Percentiles rank a stretch among this genome's conserved stretches.
phyloP scores from a whole-genome alignment of 2,797 vertebrate genomes.

The Rhadinocentrus ornatus region DNA sequence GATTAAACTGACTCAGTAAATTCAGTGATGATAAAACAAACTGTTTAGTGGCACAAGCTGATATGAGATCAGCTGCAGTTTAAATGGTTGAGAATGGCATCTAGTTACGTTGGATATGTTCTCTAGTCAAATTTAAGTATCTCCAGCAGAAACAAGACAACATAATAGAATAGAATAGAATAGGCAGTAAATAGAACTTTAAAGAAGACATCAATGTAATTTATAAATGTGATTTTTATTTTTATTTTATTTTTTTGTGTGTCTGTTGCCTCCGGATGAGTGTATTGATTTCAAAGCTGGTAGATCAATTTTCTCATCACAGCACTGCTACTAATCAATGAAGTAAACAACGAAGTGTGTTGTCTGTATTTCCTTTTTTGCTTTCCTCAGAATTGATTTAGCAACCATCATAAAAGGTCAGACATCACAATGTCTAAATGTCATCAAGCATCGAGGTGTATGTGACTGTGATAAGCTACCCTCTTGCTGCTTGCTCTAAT shows the following conservation, averaged over 20 bases:
- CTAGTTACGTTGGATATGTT: too few species aligned
- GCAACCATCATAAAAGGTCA: background rate
- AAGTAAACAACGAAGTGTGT: conserved; percentile 5
- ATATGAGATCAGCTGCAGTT: too few species aligned
- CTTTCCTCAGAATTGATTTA: conserved; percentile 26
- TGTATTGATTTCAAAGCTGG: conserved; percentile 42
- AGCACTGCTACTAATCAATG: conserved; percentile 4
- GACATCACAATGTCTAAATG: background rate
- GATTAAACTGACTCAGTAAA: too few species aligned
- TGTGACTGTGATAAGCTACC: background rate
- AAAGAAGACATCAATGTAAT: background rate
- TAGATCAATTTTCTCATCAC: background rate
- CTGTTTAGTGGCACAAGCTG: too few species aligned
- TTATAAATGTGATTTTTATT: conserved; percentile 3
- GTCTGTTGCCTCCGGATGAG: conserved; percentile 22
- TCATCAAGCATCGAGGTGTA: background rate
- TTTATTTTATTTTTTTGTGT: too few species aligned
- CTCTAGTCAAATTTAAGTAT: too few species aligned
- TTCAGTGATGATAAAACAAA: too few species aligned
- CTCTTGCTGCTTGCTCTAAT: background rate
- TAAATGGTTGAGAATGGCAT: background rate
- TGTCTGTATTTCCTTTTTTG: conserved; percentile 8
- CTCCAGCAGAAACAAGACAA: background rate
- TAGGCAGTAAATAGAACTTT: background rate
- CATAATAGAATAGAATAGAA: background rate